phyloP scores from a whole-genome alignment of 92 coral and sea anemone species.

The Epizoanthus scotinus region DNA sequence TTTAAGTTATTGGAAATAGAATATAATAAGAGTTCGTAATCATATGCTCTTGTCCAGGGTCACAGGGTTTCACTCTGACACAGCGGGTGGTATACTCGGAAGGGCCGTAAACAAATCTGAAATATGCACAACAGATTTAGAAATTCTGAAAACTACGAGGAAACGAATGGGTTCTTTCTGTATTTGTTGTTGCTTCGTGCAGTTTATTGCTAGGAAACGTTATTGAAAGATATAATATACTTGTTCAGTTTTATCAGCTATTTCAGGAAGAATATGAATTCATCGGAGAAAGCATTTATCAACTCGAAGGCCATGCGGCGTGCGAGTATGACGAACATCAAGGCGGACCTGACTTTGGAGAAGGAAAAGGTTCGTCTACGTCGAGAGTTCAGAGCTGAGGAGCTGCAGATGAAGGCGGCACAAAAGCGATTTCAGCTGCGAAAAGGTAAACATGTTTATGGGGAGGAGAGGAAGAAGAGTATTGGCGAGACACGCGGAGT shows the following conservation, averaged over 20 bases:
- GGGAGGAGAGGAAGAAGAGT: neutral
- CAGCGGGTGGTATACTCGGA: slow-evolving; percentile 14
- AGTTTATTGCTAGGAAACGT: too few species aligned
- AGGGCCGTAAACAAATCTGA: slow-evolving; percentile 2
- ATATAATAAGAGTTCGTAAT: too few species aligned
- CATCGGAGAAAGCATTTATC: slow-evolving; percentile 4
- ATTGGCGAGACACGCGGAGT: neutral
- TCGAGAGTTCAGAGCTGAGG: slow-evolving; percentile 36
- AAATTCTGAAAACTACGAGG: too few species aligned
- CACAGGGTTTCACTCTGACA: neutral
- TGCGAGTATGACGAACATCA: slow-evolving; percentile 14
- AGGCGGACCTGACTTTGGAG: slow-evolving; percentile 20
- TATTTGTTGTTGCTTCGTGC: too few species aligned
- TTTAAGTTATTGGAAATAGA: too few species aligned
- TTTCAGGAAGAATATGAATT: slow-evolving; percentile 1
- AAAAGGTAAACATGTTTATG: slow-evolving; percentile 18
- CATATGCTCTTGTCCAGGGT: neutral
- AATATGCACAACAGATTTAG: neutral
- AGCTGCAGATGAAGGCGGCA: slow-evolving; percentile 22
- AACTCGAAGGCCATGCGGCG: slow-evolving; percentile 21
- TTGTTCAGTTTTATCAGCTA: too few species aligned
- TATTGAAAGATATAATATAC: too few species aligned
- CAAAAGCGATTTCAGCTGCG: slow-evolving; percentile 34
- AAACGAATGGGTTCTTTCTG: too few species aligned
- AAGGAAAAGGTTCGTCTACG: slow-evolving; percentile 33